Evolutionary conservation across 2,888 invertebrate genomes (phyloP), one percentile per base, ranked within the genome.

Genomic region (Spodoptera littoralis): DNA sequence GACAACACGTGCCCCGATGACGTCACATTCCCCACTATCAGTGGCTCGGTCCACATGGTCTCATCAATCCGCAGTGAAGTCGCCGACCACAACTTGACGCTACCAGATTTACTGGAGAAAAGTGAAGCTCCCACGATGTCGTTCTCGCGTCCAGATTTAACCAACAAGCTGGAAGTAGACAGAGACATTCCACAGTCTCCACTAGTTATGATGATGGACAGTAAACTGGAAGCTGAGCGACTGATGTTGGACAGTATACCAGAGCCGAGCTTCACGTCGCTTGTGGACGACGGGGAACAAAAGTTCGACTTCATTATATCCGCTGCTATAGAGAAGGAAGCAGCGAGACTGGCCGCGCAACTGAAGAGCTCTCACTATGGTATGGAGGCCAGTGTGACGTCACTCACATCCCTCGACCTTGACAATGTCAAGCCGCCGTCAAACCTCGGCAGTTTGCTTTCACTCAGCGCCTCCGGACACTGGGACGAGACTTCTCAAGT

Each of bases 1-100:
- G 97, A 98, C 60, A 97, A 97, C 86, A 96, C 97, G 0, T 96
- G 96, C 56, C 97, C 97, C 0, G 97, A 97, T 85, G 97, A 97
- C 84, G 94, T 97, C 42, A 97, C 97, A 0, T 97, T 97, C 87
- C 98, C 98, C 0, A 97, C 97, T 54, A 96, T 98, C 59, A 97
- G 97, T 75, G 96, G 97, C 42, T 97, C 97, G 43, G 96, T 96
- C 0, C 97, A 97, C 0, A 92, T 97, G 80, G 95, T 96, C 2
- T 95, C 96, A 0, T 97, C 97, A 0, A 95, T 97, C 18, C 65
- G 68, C 11, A 79, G 79, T 43, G 79, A 79, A 43, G 60, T 79
- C 1, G 79, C 63, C 12, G 79, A 79, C 65, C 95, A 95, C 60
- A 96, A 96, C 77, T 96, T 97, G 75, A 88, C 90, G 3, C 73